Percentiles rank a stretch among this genome's conserved stretches.
phyloP scores from a whole-genome alignment of 1,140 invertebrate species.

The Araneus ventricosus region DNA sequence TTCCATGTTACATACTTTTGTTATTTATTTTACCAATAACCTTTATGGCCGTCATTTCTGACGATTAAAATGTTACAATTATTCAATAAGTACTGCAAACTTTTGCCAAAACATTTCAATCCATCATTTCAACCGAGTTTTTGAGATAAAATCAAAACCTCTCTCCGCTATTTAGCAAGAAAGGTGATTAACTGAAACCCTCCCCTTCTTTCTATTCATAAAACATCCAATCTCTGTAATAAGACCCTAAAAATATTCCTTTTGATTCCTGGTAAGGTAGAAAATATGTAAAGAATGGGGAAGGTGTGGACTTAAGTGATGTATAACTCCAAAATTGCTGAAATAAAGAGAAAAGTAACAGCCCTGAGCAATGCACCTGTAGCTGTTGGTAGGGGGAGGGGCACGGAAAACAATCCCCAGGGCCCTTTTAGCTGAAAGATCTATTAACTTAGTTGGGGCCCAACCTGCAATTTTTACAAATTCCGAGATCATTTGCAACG shows the following conservation, averaged over 20 bases:
- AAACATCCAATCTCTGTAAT: not conserved
- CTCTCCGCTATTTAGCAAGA: not conserved
- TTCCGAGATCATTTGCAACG: slow-evolving; percentile 62
- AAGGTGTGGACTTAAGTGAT: slow-evolving; percentile 41
- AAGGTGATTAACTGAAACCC: not conserved
- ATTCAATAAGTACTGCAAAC: not conserved
- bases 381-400: not conserved
- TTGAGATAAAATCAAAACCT: not conserved
- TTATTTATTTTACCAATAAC: not conserved
- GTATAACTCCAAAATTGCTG: slow-evolving; percentile 42
- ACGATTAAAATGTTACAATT: not conserved
- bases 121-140: not conserved
- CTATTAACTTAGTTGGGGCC: slow-evolving; percentile 49
- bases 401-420: not conserved
- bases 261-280: not conserved
- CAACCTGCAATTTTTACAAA: slow-evolving; percentile 71
- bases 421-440: slow-evolving; percentile 53
- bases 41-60: not conserved
- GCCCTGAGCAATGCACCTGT: slow-evolving; percentile 62
- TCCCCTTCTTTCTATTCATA: not conserved
- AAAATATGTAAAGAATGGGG: slow-evolving; percentile 55
- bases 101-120: not conserved
- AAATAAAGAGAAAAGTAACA: slow-evolving; percentile 14
- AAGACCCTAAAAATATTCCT: not conserved
- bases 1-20: no score